Conservation (phyloP, 2,113 vertebrate species). For the Ceuthmochares aereus region DNA sequence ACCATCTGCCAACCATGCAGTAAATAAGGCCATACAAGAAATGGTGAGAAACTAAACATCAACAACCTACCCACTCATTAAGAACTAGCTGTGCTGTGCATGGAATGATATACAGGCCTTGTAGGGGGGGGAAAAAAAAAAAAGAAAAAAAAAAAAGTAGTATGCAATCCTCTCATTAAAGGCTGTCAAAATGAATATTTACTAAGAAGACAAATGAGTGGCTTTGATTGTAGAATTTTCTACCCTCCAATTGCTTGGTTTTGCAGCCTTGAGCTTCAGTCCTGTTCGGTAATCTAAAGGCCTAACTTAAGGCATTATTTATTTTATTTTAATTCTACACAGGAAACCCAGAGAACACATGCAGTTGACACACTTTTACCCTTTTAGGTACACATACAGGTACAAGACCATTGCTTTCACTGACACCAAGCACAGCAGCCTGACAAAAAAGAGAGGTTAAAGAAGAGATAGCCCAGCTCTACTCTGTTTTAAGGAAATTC, state of each 20-base stretch:
- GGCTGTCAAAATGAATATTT: slow-evolving; percentile 34
- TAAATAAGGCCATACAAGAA: slow-evolving; percentile 54
- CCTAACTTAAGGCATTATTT: background rate
- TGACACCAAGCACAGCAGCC: background rate
- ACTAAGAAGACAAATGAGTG: background rate
- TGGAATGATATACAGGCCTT: background rate
- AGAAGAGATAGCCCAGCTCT: background rate
- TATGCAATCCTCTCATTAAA: slow-evolving; percentile 26
- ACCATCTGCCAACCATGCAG: slow-evolving; percentile 46
- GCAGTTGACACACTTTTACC: background rate
- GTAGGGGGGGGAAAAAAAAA: no score
- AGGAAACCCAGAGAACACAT: background rate
- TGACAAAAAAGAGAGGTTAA: background rate
- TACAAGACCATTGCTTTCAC: background rate
- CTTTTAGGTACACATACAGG: background rate
- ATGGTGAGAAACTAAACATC: slow-evolving; percentile 65
- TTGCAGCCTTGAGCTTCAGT: background rate
- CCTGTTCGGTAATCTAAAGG: background rate
- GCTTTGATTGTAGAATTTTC: slow-evolving; percentile 1
- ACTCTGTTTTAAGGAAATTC: background rate
- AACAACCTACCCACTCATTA: slow-evolving; percentile 63
- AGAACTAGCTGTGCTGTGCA: slow-evolving; percentile 26
- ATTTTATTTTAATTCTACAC: background rate
- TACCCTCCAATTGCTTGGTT: background rate
- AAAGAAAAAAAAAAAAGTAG: background rate